phyloP scores from a whole-genome alignment of 2,113 vertebrate species.

The Entelurus aequoreus region DNA sequence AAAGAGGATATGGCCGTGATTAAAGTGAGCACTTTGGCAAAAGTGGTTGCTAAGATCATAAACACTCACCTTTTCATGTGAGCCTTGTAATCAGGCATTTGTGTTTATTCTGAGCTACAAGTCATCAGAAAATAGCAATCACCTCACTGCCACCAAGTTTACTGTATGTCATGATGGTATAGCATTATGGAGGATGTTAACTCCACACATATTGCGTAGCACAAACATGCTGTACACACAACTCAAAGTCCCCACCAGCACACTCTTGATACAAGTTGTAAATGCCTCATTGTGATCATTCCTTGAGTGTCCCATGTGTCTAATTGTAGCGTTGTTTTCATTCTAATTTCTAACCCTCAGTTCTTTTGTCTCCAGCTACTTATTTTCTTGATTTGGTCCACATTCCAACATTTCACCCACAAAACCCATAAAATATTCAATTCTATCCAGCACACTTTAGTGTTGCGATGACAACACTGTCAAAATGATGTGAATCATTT shows the following conservation, averaged over 20 bases:
- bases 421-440: background rate
- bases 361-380: conserved; percentile 1
- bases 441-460: background rate
- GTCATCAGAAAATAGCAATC: conserved; percentile 40
- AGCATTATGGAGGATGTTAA: conserved; percentile 16
- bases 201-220: background rate
- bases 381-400: background rate
- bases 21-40: conserved; percentile 64
- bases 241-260: too few species aligned
- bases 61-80: conserved; percentile 71
- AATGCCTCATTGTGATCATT: background rate
- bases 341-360: background rate
- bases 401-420: background rate
- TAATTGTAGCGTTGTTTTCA: background rate
- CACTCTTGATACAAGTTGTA: too few species aligned
- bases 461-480: background rate
- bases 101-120: conserved; percentile 45
- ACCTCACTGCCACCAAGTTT: too few species aligned
- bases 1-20: conserved; percentile 60
- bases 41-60: conserved; percentile 71
- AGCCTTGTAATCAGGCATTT: conserved; percentile 59
- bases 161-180: background rate
- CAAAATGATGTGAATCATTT: conserved; percentile 1
- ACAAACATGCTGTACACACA: too few species aligned
- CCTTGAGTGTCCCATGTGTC: background rate